A percentile compares a stretch with the other conserved stretches of the same genome.
These are phyloP conservation scores for Antidorcas marsupialis DNA, from an alignment of 2,113 vertebrate species.

Conservation along the genomic window DNA sequence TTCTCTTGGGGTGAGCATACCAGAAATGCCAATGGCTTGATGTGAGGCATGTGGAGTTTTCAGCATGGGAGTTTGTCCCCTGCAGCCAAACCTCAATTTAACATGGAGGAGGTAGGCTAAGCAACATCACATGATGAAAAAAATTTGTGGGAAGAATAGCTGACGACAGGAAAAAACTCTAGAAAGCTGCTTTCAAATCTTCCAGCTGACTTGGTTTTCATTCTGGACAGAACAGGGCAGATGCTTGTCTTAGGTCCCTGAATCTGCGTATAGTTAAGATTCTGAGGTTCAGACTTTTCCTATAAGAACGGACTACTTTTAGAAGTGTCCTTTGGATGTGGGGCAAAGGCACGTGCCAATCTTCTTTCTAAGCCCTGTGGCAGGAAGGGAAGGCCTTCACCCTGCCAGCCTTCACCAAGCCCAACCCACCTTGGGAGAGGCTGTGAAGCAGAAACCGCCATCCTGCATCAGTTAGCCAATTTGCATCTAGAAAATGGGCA, in stretches of 20 bases:
- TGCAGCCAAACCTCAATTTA: slow-evolving; percentile 68
- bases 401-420: neutral
- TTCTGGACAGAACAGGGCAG: neutral
- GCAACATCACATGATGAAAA: slow-evolving; percentile 43
- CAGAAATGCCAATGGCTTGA: slow-evolving; percentile 72
- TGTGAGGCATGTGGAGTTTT: slow-evolving; percentile 47
- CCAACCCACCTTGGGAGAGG: neutral
- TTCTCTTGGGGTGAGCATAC: slow-evolving; percentile 65
- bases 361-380: neutral
- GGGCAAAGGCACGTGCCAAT: neutral
- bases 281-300: slow-evolving; percentile 21
- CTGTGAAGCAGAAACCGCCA: neutral
- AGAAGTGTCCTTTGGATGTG: neutral
- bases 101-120: slow-evolving; percentile 53
- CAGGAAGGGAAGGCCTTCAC: neutral
- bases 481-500: neutral
- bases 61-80: slow-evolving; percentile 45
- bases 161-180: neutral
- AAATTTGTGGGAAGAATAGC: slow-evolving; percentile 47
- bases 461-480: neutral
- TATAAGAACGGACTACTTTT: neutral
- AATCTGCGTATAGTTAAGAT: slow-evolving; percentile 5
- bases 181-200: neutral
- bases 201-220: slow-evolving; percentile 28
- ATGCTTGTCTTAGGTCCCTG: neutral